Percentiles rank a stretch among this genome's conserved stretches.
These are phyloP conservation scores for Yponomeuta malinellus DNA, from an alignment of 2,888 invertebrate species.

Conservation along the genomic window DNA sequence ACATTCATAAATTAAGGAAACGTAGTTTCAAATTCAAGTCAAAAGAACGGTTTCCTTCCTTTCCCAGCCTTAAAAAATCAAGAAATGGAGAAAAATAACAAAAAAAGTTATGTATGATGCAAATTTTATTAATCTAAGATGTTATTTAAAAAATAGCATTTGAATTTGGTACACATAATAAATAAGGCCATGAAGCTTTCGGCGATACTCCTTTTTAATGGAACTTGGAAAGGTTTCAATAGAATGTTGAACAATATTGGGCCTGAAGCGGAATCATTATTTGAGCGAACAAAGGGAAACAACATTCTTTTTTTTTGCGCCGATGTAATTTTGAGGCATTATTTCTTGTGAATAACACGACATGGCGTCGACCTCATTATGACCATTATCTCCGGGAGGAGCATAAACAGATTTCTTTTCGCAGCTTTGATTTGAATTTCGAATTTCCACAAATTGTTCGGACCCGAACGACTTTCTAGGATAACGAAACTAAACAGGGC, in stretches of 20 bases:
- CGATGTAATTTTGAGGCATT: constrained; percentile 33
- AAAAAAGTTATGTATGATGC: no score
- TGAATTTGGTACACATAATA: no score
- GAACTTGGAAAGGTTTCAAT: neutral
- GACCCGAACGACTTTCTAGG: neutral
- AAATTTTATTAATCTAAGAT: no score
- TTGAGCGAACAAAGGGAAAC: constrained; percentile 36
- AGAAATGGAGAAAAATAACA: no score
- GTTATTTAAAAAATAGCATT: no score
- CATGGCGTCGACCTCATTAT: neutral
- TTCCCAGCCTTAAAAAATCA: no score
- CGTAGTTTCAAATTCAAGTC: no score
- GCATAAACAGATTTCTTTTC: neutral
- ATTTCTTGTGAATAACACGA: constrained; percentile 30
- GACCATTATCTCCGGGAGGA: neutral
- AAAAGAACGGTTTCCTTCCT: no score
- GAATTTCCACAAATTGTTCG: neutral
- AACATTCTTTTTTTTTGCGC: constrained; percentile 34
- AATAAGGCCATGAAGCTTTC: neutral
- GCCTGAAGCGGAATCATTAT: constrained; percentile 42
- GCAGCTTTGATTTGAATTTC: neutral
- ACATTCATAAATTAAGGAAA: no score
- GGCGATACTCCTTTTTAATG: neutral
- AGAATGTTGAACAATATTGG: constrained; percentile 34
- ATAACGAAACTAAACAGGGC: neutral